Evolutionary conservation across 2,797 vertebrate species (phyloP).

Genomic region (Sylvia borin): DNA sequence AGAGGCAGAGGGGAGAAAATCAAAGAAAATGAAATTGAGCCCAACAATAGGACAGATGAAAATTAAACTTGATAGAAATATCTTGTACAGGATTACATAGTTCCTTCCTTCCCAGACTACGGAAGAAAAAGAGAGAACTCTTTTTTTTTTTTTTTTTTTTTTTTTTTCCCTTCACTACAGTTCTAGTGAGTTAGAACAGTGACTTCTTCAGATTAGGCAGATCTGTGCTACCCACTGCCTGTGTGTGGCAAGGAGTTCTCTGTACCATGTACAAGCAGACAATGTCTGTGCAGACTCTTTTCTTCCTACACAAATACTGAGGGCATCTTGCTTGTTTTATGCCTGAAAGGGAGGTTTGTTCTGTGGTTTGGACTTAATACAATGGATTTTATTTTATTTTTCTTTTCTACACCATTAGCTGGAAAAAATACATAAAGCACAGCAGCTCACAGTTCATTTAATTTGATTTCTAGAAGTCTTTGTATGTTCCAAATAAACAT

Average conservation of each 20-base stretch:
- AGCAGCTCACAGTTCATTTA: constrained; percentile 57
- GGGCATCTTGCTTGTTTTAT: constrained; percentile 63
- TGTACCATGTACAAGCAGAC: background rate
- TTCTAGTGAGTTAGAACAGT: background rate
- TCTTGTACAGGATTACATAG: background rate
- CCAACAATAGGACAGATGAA: background rate
- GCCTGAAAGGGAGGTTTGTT: constrained; percentile 69
- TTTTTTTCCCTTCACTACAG: background rate
- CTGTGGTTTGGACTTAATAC: constrained; percentile 64
- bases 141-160: background rate
- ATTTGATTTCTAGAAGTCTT: constrained; percentile 54
- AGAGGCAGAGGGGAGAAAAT: background rate
- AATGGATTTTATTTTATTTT: constrained; percentile 63
- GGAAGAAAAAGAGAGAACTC: background rate
- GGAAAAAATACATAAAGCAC: constrained; percentile 33
- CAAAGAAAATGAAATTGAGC: background rate
- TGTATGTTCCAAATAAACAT: constrained; percentile 57
- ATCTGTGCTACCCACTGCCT: background rate
- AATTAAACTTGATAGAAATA: background rate
- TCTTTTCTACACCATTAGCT: constrained; percentile 38
- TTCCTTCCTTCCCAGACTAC: background rate
- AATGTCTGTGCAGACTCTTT: constrained; percentile 26
- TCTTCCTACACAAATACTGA: constrained; percentile 50
- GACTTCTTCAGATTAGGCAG: background rate
- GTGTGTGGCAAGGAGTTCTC: constrained; percentile 19